A percentile compares a stretch with the other conserved stretches of the same genome.
Conservation (phyloP, 2,888 invertebrate species). For the Pteria penguin region DNA sequence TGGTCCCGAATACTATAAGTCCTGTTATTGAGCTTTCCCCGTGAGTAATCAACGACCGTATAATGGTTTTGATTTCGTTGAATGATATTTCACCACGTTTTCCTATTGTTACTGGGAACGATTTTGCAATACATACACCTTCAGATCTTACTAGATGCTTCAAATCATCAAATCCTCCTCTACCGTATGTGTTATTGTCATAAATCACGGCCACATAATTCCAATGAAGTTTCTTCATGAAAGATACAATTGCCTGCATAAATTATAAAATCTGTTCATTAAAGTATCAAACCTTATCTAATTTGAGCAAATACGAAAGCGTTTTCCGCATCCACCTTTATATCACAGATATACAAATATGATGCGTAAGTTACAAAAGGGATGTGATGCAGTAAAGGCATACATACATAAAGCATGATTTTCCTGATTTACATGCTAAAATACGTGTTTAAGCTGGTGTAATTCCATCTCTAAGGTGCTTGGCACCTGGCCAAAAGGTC, state of each 20-base stretch:
- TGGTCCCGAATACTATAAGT: slow-evolving; percentile 19
- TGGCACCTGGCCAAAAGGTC: too few relatives aligned
- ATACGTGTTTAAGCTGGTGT: too few relatives aligned
- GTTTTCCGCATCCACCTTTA: too few relatives aligned
- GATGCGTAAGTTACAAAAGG: too few relatives aligned
- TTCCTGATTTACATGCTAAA: too few relatives aligned
- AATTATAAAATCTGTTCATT: too few relatives aligned
- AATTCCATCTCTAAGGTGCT: too few relatives aligned
- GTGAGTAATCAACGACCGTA: neutral
- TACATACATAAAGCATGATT: too few relatives aligned
- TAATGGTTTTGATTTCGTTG: neutral
- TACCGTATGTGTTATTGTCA: slow-evolving; percentile 23
- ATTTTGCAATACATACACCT: slow-evolving; percentile 14
- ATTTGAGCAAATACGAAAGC: too few relatives aligned
- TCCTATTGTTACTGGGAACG: neutral
- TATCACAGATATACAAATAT: too few relatives aligned
- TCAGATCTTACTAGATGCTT: neutral
- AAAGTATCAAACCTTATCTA: too few relatives aligned
- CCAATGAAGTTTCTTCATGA: slow-evolving; percentile 22
- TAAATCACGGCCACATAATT: slow-evolving; percentile 34
- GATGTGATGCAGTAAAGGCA: too few relatives aligned
- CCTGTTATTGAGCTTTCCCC: slow-evolving; percentile 26
- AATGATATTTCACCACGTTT: neutral
- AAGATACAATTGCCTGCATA: slow-evolving; percentile 26
- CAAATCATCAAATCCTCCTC: slow-evolving; percentile 1